Evolutionary conservation across 2,888 invertebrate species (phyloP).

Genomic region (Drosophila lacicola): DNA sequence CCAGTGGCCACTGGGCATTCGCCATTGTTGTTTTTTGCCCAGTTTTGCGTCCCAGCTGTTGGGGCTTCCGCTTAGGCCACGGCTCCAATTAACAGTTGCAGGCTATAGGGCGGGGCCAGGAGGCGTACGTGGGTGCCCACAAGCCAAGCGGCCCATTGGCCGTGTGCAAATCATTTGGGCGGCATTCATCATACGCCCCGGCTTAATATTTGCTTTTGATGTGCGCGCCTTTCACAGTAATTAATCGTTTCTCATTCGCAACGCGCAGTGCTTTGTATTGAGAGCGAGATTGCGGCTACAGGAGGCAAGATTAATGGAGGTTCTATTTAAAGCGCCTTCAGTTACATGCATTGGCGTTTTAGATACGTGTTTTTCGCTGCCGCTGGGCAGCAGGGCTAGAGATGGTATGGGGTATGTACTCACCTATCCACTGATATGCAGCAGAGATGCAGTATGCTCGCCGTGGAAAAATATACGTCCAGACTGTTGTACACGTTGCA

Average conservation of each 20-base stretch:
- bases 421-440: slow-evolving; percentile 94
- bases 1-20: slow-evolving; percentile 42
- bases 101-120: background rate
- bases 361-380: background rate
- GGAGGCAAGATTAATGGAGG: slow-evolving; percentile 68
- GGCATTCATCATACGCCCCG: slow-evolving; percentile 77
- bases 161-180: slow-evolving; percentile 74
- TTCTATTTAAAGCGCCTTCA: slow-evolving; percentile 31
- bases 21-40: slow-evolving; percentile 40
- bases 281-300: slow-evolving; percentile 51
- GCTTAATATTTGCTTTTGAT: slow-evolving; percentile 76
- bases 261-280: slow-evolving; percentile 34
- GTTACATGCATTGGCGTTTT: slow-evolving; percentile 5
- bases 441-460: slow-evolving; percentile 96
- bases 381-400: background rate
- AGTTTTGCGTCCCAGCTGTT: slow-evolving; percentile 55
- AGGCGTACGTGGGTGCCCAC: slow-evolving; percentile 15
- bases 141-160: slow-evolving; percentile 7
- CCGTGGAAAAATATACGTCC: slow-evolving; percentile 97
- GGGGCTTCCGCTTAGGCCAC: slow-evolving; percentile 39
- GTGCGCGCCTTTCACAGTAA: slow-evolving; percentile 72
- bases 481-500: slow-evolving; percentile 98
- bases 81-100: slow-evolving; percentile 67
- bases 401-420: slow-evolving; percentile 43
- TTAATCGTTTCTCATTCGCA: slow-evolving; percentile 71